Base-by-base conservation (phyloP, 35 echinoderm and acorn worm genomes). In the Amphiura filiformis region DNA sequence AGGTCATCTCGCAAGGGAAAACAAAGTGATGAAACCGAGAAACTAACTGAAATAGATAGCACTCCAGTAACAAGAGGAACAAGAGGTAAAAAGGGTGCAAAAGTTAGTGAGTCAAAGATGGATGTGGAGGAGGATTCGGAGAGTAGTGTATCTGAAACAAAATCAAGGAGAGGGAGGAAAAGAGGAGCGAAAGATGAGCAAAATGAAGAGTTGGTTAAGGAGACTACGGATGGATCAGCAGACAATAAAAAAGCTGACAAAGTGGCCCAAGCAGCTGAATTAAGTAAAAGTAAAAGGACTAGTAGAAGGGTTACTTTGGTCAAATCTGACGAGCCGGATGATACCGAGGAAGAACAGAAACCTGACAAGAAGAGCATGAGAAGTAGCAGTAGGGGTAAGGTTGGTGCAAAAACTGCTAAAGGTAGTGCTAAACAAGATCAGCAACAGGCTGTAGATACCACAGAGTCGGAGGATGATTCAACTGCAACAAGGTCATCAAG, bases 401-500 rank as follows among this genome's bases (percentile, higher is more conserved):
- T 23, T 17, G 17, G 41, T 47, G 41, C 4, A 47, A 47, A 47
- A 47, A 47, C 41, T 47, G 41, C 41, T 47, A 17, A 4, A 4
- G 41, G 17, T 17, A 47, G 41, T 47, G 41, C 41, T 47, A 47
- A 47, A 47, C 4, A 17, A 47, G 41, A 17, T 47, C 41, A 17
- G 17, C 4, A 17, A 47, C 41, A 47, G 41, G 4, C 41, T 47
- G 5, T 17, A 47, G 41, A 47, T 47, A 47, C 41, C 4, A 47
- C 41, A 47, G 17, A 4, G 17, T 47, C 41, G 4, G 41, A 47
- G 41, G 17, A 17, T 47, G 4, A 4, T 17, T 17, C 41, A 4
- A 47, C 41, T 9, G 41, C 17, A 4, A 47, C 41, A 47, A 85
- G 83, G 56, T 49, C 81, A 26, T 85, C 83, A 20, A 34, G 83